Conservation (phyloP, 2,888 invertebrate species). For the Nemotelus nigrinus region DNA sequence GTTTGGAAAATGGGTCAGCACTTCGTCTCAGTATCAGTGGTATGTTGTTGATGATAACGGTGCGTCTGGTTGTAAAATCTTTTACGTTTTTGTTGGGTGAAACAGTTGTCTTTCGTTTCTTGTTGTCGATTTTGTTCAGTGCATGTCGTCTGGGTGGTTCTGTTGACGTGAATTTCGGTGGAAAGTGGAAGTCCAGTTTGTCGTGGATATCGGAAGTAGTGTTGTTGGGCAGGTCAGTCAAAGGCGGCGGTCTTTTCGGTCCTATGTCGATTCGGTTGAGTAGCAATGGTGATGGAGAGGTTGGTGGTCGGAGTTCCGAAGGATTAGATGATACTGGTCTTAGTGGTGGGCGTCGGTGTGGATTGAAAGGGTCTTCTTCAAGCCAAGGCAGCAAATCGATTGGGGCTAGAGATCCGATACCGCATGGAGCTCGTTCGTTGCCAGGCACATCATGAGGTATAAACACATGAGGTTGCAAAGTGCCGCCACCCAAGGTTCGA, state of each 20-base stretch:
- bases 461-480: conserved; percentile 64
- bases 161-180: conserved; percentile 58
- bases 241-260: conserved; percentile 53
- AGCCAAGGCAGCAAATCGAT: conserved; percentile 63
- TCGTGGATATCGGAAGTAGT: conserved; percentile 66
- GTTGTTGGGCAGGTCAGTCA: conserved; percentile 46
- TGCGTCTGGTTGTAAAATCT: conserved; percentile 54
- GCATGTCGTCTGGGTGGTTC: conserved; percentile 56
- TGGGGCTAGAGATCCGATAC: conserved; percentile 57
- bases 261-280: conserved; percentile 56
- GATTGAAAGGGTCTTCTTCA: conserved; percentile 61
- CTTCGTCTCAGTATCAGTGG: conserved; percentile 60
- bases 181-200: conserved; percentile 68
- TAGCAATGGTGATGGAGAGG: conserved; percentile 38
- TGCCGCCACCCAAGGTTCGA: conserved; percentile 62
- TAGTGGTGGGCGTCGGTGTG: conserved; percentile 49
- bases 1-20: conserved; percentile 28
- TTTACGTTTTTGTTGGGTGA: conserved; percentile 26
- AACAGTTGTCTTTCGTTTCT: conserved; percentile 48
- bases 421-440: conserved; percentile 61
- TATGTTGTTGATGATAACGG: conserved; percentile 61
- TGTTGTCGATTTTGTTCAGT: conserved; percentile 48
- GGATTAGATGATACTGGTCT: conserved; percentile 44
- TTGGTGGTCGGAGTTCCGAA: conserved; percentile 35
- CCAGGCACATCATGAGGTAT: conserved; percentile 60